A percentile compares a stretch with the other conserved stretches of the same genome.
Conservation (phyloP, 1,140 invertebrate species). For the Watersipora subatra region DNA sequence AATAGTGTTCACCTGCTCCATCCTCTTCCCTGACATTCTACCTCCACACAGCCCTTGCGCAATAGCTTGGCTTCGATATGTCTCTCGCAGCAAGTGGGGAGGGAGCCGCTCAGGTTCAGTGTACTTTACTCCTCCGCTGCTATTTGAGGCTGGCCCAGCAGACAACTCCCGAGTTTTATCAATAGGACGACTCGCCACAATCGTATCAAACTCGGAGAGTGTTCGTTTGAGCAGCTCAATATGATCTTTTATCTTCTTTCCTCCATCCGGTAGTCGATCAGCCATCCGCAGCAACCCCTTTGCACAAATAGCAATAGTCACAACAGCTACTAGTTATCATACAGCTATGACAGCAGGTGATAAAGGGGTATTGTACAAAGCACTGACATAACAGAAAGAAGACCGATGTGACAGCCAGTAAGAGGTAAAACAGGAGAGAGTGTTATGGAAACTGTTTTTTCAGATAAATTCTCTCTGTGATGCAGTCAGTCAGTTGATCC, state of each 20-base stretch:
- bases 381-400: neutral
- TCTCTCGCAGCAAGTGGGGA: neutral
- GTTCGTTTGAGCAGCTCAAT: conserved; percentile 19
- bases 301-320: conserved; percentile 7
- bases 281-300: conserved; percentile 16
- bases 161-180: neutral
- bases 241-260: conserved; percentile 19
- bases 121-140: neutral
- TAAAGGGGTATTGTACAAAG: neutral
- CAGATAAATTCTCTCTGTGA: too few relatives aligned
- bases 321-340: neutral
- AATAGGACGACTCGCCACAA: conserved; percentile 1
- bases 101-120: neutral
- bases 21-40: conserved; percentile 28
- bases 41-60: conserved; percentile 30
- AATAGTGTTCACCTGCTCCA: conserved; percentile 43
- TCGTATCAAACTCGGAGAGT: conserved; percentile 6
- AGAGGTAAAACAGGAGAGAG: neutral
- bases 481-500: too few relatives aligned
- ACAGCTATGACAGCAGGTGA: neutral
- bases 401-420: neutral
- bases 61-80: conserved; percentile 19
- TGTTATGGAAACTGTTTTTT: conserved; percentile 9
- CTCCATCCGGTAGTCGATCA: conserved; percentile 24
- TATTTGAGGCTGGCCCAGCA: neutral